A percentile compares a stretch with the other conserved stretches of the same genome.
These are phyloP conservation scores for Digitonthophagus gazella DNA, from an alignment of 2,888 invertebrate genomes.

Conservation along the genomic window DNA sequence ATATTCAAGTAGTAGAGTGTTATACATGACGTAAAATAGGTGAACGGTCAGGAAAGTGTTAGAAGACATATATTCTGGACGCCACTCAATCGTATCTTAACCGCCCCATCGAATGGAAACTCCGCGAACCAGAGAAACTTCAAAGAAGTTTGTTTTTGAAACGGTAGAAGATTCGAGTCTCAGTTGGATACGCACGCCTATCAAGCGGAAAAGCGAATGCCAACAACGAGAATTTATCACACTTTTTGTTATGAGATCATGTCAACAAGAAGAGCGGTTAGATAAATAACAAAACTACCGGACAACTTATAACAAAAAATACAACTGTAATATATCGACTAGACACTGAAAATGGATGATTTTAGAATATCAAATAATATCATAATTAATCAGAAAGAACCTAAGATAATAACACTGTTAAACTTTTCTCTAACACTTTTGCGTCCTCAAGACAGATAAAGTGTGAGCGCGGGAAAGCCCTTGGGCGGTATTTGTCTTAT, in stretches of 20 bases:
- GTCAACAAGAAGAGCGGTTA: too few species aligned
- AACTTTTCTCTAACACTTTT: background rate
- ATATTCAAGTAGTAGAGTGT: background rate
- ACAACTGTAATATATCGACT: too few species aligned
- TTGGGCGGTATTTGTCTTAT: background rate
- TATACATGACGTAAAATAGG: slow-evolving; percentile 4
- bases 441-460: background rate
- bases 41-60: slow-evolving; percentile 2
- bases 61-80: slow-evolving; percentile 2
- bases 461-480: background rate
- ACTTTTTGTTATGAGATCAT: background rate
- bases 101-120: slow-evolving; percentile 4
- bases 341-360: too few species aligned
- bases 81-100: slow-evolving; percentile 13
- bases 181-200: background rate
- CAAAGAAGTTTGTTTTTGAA: slow-evolving; percentile 11
- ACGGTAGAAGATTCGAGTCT: slow-evolving; percentile 2
- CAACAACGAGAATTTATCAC: background rate
- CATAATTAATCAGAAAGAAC: too few species aligned
- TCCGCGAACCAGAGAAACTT: slow-evolving; percentile 7
- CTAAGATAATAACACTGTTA: background rate
- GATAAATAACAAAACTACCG: too few species aligned
- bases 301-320: background rate
- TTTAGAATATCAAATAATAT: too few species aligned
- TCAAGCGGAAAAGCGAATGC: background rate